Percentiles rank a stretch among this genome's conserved stretches.
Evolutionary conservation across 2,888 invertebrate genomes (phyloP).

Genomic region (Beris chalybata): DNA sequence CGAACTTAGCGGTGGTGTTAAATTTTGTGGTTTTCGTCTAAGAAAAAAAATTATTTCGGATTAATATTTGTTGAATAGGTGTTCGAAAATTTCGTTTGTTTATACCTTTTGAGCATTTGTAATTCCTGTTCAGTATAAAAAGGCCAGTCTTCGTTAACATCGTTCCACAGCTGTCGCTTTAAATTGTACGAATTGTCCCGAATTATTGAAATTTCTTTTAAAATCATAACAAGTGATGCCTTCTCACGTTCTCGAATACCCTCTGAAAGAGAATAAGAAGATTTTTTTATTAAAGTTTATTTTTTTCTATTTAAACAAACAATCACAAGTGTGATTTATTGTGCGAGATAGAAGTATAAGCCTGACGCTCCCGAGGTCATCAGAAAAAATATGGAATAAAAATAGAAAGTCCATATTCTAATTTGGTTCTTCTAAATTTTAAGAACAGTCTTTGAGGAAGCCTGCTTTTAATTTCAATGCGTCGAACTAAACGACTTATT

Average conservation of each 20-base stretch:
- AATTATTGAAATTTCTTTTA: constrained; percentile 78
- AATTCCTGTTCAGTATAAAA: constrained; percentile 89
- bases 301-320: background rate
- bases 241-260: constrained; percentile 84
- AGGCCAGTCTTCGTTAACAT: constrained; percentile 92
- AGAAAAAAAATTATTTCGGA: constrained; percentile 32
- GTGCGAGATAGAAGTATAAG: background rate
- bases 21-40: constrained; percentile 87
- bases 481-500: too few species aligned
- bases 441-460: too few species aligned
- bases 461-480: too few species aligned
- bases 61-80: background rate
- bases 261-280: constrained; percentile 61
- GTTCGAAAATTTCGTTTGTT: background rate
- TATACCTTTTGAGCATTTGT: constrained; percentile 80
- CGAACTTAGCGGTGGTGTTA: constrained; percentile 85
- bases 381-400: constrained; percentile 1
- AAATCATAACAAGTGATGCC: constrained; percentile 71
- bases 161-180: constrained; percentile 86
- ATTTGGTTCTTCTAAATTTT: too few species aligned
- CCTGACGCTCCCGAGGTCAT: background rate
- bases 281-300: background rate
- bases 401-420: background rate
- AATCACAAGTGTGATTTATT: background rate
- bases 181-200: constrained; percentile 90